Base-by-base conservation (phyloP, 2,797 vertebrate genomes). In the Acropternis orthonyx region DNA sequence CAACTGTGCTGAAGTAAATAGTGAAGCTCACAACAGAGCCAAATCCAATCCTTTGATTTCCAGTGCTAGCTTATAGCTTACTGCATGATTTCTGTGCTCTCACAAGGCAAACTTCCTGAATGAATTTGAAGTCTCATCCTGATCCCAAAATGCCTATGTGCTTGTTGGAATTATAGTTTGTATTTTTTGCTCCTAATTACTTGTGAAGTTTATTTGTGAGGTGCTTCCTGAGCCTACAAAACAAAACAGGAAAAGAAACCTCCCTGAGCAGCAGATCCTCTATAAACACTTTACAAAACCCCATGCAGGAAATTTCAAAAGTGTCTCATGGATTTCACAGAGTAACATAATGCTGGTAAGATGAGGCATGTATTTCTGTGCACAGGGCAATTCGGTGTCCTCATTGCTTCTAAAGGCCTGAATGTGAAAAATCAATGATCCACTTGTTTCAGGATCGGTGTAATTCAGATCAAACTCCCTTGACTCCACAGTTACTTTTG, bases 1-100 rank as follows among this genome's bases (percentile, higher is more conserved):
- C 73, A 74, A 77, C 49, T 88, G 71, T 91, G 73, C 55, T 92
- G 92, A 91, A 91, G 72, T 85, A 89, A 94, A 80, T n/a, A 81
- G 82, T 62, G 59, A 84, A 91, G 91, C 72, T 93, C 61, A 4
- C 58, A 54, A 32, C 8, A 7, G 82, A 85, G 49, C 41, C 9
- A 6, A 58, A 93, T 66, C 87, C 76, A 89, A 77, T 77, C 66
- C 55, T 93, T 88, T 62, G 51, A 77, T 91, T 93, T 73, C 28
- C 58, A 75, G 7, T 75, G 68, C 54, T 85, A 75, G 43, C 65
- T 88, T 80, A 34, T 55, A 92, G 52, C 55, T 84, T 84, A 43
- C 49, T 89, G 36, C 13, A 3, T 32, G 37, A 43, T 91, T 85
- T 56, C 79, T 87, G 18, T 69, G 37, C 43, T 88, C 23, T 84